Base-by-base conservation (phyloP, 2,888 invertebrate genomes). In the Pasiphila rectangulata region DNA sequence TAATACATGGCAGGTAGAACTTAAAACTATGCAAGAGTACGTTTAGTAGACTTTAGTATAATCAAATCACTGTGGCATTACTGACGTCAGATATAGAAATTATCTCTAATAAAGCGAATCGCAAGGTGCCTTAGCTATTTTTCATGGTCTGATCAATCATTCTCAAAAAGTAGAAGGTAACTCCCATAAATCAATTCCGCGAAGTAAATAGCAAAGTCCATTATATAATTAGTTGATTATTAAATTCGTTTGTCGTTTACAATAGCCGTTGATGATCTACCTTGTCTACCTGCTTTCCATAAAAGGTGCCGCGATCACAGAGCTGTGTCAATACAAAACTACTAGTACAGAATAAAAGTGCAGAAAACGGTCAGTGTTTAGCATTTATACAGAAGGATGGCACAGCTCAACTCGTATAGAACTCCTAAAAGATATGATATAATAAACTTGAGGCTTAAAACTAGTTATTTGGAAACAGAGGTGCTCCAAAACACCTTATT, bases 401-500 rank as follows among this genome's bases (percentile, higher is more conserved):
- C 70, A 72, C 69, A 59, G 64, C 61, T 61, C 60, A 57, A 30
- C 56, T 62, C 40, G 25, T 29, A 51, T n/a, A 56, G 56, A 58
- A 51, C 47, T 51, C 49, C 48, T 53, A 48, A 53, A 47, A 42
- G 46, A 40, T 44, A 49, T 41, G 23, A 49, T 49, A 52, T 17
- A n/a, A n/a, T n/a, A 43, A 42, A 59, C 50, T 56, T 58, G 63
- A 53, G 37, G 32, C 54, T 55, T 61, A 63, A 61, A 44, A 48
- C 62, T 66, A 68, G 30, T 59, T 54, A 64, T 66, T 69, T 64
- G 60, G 59, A 71, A 65, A 59, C 50, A 62, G 49, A 57, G 59
- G 66, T 67, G 66, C 65, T 51, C 56, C 59, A 60, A 64, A 69
- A 69, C 65, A 69, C 62, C 59, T 46, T 39, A 17, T n/a, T n/a